Conservation (phyloP, 2,113 vertebrate genomes). For the Pterocles orientalis region DNA sequence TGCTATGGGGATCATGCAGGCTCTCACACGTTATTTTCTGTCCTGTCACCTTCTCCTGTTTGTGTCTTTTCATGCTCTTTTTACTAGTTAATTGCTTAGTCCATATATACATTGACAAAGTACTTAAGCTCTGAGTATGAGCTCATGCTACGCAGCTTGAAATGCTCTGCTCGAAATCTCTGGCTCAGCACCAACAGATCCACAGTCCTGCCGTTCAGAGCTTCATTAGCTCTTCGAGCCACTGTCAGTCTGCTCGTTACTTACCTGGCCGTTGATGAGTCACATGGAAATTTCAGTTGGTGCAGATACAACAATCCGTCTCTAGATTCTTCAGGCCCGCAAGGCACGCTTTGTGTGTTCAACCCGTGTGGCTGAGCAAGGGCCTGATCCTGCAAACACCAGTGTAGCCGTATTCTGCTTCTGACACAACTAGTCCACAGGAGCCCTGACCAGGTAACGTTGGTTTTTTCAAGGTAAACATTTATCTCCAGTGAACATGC, state of each 20-base stretch:
- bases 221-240: not conserved
- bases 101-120: not conserved
- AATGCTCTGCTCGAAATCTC: not conserved
- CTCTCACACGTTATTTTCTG: not conserved
- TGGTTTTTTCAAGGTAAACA: not conserved
- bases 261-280: not conserved
- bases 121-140: not conserved
- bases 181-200: fast-evolving
- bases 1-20: not conserved
- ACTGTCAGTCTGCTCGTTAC: not conserved
- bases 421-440: not conserved
- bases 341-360: not conserved
- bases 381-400: not conserved
- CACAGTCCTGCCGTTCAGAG: not conserved
- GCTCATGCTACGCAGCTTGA: not conserved
- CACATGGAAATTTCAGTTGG: not conserved
- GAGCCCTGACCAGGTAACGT: not conserved
- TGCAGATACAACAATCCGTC: fast-evolving
- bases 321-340: not conserved
- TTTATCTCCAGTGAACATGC: fast-evolving
- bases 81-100: not conserved
- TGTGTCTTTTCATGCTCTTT: not conserved
- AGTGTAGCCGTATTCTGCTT: not conserved
- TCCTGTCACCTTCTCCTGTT: not conserved
- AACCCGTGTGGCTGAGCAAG: not conserved